Evolutionary conservation across 2,797 vertebrate species (phyloP).

Genomic region (Arnoldichthys spilopterus): DNA sequence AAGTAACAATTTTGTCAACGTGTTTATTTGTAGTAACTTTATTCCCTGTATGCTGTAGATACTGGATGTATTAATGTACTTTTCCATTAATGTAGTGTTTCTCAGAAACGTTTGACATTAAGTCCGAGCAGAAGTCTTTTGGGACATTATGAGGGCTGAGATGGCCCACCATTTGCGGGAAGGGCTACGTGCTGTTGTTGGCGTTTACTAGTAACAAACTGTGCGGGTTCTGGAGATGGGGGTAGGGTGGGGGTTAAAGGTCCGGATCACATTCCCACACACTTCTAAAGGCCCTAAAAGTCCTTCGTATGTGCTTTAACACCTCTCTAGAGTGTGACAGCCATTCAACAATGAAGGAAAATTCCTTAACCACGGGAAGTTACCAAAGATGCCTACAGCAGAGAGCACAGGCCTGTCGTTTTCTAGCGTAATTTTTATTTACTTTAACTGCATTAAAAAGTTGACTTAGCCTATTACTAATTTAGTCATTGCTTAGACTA

Average conservation of each 20-base stretch:
- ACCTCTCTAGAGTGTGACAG: conserved; percentile 3
- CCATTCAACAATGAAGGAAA: background rate
- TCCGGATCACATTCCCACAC: background rate
- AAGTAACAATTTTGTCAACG: too few relatives aligned
- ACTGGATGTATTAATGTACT: background rate
- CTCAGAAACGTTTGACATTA: background rate
- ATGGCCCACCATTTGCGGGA: background rate
- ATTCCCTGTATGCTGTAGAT: too few relatives aligned
- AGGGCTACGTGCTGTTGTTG: conserved; percentile 16
- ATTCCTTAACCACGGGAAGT: background rate
- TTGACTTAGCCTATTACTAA: too few relatives aligned
- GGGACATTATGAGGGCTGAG: background rate
- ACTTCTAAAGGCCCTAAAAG: background rate
- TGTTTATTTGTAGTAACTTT: too few relatives aligned
- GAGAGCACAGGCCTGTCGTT: background rate
- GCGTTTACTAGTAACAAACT: background rate
- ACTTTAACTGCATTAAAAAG: too few relatives aligned
- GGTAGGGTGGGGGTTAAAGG: background rate
- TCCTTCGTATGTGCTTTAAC: background rate
- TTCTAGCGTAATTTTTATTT: too few relatives aligned
- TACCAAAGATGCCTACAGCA: background rate
- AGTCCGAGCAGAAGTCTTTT: background rate
- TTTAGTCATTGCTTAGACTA: too few relatives aligned
- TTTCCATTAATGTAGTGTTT: background rate
- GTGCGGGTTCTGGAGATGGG: background rate